phyloP scores from a whole-genome alignment of 2,797 vertebrate species.

The Denticeps clupeoides region DNA sequence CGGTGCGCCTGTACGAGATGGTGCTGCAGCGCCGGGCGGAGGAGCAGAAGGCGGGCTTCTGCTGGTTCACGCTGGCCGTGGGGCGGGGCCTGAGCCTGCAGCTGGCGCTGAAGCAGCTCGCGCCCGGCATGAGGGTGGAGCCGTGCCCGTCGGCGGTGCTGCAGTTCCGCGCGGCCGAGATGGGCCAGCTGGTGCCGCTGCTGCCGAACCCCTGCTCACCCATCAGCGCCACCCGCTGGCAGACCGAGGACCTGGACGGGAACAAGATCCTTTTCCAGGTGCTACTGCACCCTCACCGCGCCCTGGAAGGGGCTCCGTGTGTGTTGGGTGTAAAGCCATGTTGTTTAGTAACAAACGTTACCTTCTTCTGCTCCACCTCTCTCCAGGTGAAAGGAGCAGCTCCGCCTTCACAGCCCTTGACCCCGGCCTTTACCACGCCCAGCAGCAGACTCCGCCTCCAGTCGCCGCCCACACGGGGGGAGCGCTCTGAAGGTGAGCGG shows the following conservation, averaged over 20 bases:
- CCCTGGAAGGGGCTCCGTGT: too few relatives aligned
- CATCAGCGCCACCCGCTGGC: conserved; percentile 85
- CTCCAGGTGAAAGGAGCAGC: conserved; percentile 52
- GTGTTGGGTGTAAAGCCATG: not conserved
- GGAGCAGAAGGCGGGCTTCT: conserved; percentile 64
- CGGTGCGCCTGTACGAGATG: conserved; percentile 76
- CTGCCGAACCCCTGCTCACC: conserved; percentile 83
- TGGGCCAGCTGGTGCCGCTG: conserved; percentile 86
- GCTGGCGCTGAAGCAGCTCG: conserved; percentile 80
- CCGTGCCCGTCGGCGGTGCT: conserved; percentile 67
- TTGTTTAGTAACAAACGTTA: too few relatives aligned
- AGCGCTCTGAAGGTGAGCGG: conserved; percentile 27
- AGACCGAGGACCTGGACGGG: conserved; percentile 86
- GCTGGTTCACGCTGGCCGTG: conserved; percentile 62
- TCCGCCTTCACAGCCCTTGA: conserved; percentile 43
- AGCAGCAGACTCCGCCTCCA: conserved; percentile 31
- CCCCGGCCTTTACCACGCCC: conserved; percentile 49
- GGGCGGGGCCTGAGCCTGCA: conserved; percentile 63
- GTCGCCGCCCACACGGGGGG: too few relatives aligned
- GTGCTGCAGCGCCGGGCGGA: conserved; percentile 70
- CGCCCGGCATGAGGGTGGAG: conserved; percentile 62
- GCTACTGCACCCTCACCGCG: conserved; percentile 19
- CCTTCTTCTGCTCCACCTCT: too few relatives aligned
- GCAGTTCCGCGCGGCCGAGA: conserved; percentile 81
- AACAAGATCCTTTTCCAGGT: conserved; percentile 92